Evolutionary conservation across 1,140 invertebrate species (phyloP).

Genomic region (Apis dorsata): DNA sequence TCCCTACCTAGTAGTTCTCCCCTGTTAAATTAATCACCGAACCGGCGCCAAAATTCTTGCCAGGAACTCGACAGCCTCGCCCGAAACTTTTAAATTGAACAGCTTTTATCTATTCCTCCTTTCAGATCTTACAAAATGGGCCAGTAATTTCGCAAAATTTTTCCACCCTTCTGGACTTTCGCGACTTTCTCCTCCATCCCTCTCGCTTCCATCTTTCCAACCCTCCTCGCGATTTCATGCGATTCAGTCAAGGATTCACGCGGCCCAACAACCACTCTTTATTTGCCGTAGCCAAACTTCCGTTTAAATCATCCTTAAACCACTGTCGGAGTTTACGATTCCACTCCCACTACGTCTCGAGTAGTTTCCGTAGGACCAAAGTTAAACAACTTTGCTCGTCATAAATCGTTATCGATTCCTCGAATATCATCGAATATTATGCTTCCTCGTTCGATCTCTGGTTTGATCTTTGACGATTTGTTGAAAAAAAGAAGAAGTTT

Average conservation of each 20-base stretch:
- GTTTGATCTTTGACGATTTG: neutral
- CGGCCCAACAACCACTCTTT: conserved; percentile 15
- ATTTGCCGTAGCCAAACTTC: conserved; percentile 50
- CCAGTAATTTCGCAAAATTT: conserved; percentile 30
- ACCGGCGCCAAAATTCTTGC: conserved; percentile 35
- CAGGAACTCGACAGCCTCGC: neutral
- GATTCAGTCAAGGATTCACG: neutral
- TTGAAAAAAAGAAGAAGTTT: neutral
- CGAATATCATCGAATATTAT: neutral
- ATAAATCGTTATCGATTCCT: conserved; percentile 53
- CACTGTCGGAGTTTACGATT: conserved; percentile 53
- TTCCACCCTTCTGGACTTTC: neutral
- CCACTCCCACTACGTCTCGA: conserved; percentile 36
- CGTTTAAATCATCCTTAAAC: conserved; percentile 63
- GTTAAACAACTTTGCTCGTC: conserved; percentile 46
- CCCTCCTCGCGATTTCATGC: neutral
- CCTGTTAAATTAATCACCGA: conserved; percentile 42
- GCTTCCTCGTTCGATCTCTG: neutral
- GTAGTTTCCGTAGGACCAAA: conserved; percentile 34
- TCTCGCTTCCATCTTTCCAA: too few species aligned
- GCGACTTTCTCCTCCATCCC: neutral
- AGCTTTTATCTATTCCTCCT: conserved; percentile 37
- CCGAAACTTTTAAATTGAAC: conserved; percentile 39
- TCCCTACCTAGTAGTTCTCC: conserved; percentile 22
- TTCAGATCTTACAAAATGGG: conserved; percentile 12